These are phyloP conservation scores for Ophthalmolycus amberensis DNA, from an alignment of 2,113 vertebrate species.

Conservation along the genomic window DNA sequence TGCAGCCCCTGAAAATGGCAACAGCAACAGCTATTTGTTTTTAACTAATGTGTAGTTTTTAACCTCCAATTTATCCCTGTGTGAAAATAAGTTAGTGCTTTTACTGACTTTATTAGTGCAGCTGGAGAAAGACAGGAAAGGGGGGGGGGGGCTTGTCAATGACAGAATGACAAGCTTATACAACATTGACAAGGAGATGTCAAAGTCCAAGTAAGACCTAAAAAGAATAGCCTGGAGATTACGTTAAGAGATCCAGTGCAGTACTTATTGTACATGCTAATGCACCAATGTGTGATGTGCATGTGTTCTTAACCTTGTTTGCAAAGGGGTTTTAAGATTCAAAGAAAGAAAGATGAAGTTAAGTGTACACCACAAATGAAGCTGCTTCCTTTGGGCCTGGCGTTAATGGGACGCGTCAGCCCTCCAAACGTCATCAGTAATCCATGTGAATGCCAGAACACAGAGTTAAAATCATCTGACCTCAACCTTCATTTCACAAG, in stretches of 20 bases:
- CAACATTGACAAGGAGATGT: neutral
- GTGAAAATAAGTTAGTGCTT: neutral
- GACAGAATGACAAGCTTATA: neutral
- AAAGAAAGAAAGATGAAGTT: neutral
- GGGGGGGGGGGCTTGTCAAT: neutral
- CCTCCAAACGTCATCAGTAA: neutral
- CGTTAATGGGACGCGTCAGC: neutral
- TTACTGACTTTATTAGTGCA: neutral
- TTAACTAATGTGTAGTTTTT: neutral
- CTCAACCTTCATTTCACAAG: neutral
- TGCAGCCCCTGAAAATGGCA: neutral
- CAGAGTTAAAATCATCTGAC: neutral
- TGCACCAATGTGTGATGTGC: neutral
- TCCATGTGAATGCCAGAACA: neutral
- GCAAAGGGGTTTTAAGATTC: neutral
- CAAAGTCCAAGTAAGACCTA: neutral
- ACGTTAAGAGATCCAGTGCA: neutral
- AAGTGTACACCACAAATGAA: neutral
- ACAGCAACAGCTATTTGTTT: neutral
- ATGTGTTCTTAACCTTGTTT: neutral
- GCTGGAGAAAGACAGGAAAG: neutral
- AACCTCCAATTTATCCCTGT: neutral
- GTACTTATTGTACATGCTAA: neutral
- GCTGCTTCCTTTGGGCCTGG: neutral
- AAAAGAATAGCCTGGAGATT: neutral